Conservation (phyloP, 2,113 vertebrate species). For the Campylomormyrus numenius region DNA sequence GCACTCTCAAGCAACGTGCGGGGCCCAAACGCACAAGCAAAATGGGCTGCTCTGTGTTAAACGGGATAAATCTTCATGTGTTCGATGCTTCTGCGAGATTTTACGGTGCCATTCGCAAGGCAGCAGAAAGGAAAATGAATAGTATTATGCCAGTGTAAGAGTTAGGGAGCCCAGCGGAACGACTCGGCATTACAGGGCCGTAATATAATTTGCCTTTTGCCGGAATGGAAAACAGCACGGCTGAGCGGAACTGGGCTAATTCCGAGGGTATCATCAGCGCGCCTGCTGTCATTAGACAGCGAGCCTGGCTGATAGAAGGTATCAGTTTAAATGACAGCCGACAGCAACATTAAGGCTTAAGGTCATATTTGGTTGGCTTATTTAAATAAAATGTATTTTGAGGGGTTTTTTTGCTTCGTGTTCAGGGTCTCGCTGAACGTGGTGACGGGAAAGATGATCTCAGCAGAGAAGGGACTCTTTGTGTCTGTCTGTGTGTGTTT, state of each 20-base stretch:
- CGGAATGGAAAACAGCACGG: constrained; percentile 10
- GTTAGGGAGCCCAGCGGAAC: not conserved
- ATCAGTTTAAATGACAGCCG: constrained; percentile 11
- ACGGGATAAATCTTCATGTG: not conserved
- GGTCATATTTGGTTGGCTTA: constrained; percentile 16
- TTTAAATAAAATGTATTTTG: not conserved
- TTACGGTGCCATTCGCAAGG: not conserved
- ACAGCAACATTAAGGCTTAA: constrained; percentile 6
- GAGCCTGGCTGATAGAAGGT: not conserved
- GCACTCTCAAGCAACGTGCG: not conserved
- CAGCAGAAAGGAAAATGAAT: constrained; percentile 1
- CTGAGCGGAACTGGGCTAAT: constrained; percentile 18
- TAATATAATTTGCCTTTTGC: constrained; percentile 23
- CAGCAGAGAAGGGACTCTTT: not conserved
- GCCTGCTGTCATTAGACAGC: constrained; percentile 13
- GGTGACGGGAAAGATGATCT: not conserved
- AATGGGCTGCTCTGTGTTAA: not conserved
- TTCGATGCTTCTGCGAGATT: not conserved
- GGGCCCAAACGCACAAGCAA: not conserved
- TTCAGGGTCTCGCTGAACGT: not conserved
- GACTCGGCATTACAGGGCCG: not conserved
- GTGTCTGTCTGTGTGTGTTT: not conserved
- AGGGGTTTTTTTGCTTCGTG: not conserved
- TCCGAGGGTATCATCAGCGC: constrained; percentile 16
- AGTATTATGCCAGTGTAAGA: constrained; percentile 12